phyloP scores from a whole-genome alignment of 1,140 invertebrate species.

The Hesperophylax magnus region DNA sequence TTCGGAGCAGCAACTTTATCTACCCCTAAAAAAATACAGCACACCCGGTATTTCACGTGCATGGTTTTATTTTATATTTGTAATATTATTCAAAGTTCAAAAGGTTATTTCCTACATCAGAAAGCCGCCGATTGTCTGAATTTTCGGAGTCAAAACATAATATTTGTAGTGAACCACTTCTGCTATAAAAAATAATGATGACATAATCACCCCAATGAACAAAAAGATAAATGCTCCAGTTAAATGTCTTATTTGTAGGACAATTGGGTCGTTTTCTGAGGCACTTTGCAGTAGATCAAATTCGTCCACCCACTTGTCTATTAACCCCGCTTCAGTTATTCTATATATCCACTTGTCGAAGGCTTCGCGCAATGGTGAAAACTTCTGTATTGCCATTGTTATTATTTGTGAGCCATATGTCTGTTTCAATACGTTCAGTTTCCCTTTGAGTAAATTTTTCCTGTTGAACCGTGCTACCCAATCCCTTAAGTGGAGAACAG shows the following conservation, averaged over 20 bases:
- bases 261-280: conserved; percentile 24
- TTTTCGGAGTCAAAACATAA: too few relatives aligned
- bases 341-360: conserved; percentile 48
- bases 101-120: too few relatives aligned
- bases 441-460: conserved; percentile 36
- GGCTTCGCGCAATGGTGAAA: conserved; percentile 42
- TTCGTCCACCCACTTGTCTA: conserved; percentile 52
- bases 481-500: conserved; percentile 41
- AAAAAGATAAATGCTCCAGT: conserved; percentile 46
- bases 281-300: background rate
- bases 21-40: too few relatives aligned
- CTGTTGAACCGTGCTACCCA: conserved; percentile 45
- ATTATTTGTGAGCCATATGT: conserved; percentile 50
- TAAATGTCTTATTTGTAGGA: conserved; percentile 43
- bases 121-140: too few relatives aligned
- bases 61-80: too few relatives aligned
- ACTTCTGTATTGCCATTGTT: conserved; percentile 40
- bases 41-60: too few relatives aligned
- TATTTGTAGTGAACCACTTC: conserved; percentile 22
- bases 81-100: too few relatives aligned
- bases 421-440: conserved; percentile 44
- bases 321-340: conserved; percentile 47
- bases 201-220: conserved; percentile 36
- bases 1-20: too few relatives aligned
- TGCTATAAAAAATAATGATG: conserved; percentile 37